Base-by-base conservation (phyloP, 2,113 vertebrate genomes). In the Platichthys flesus region DNA sequence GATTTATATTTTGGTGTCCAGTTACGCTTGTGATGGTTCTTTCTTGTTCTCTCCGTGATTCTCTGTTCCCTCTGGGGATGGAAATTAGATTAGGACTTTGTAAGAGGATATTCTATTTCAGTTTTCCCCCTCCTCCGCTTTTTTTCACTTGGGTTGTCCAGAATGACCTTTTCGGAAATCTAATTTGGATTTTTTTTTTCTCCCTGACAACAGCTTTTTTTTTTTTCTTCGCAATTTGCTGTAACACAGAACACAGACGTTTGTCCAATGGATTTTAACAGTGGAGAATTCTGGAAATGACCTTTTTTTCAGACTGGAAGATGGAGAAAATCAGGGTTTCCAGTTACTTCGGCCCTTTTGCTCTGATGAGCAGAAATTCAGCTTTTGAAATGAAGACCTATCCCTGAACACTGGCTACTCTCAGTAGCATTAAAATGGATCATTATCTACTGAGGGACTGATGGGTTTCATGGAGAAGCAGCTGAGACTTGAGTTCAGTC, bases 1-100 rank as follows among this genome's bases (percentile, higher is more conserved):
- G 94, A 95, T 95, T 94, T 95, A 92, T 94, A 94, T 95, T 95
- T 93, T 94, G 91, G 93, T 94, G 93, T 95, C 93, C 91, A 91
- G 89, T 93, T 94, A 91, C 92, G 85, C 90, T 92, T 90, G 90
- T 93, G 90, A 93, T 95, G 92, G 89, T 93, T 93, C 91, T 91
- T 85, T 93, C 90, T 92, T 88, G 88, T 91, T 89, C 81, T 93
- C 88, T 89, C 85, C 88, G 85, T 91, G 91, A 90, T 92, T 93
- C 90, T 90, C 86, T 93, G 89, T 91, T 72, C 88, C 90, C 81
- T 87, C 86, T 66, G 85, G 91, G 90, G 87, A 90, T 93, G 90
- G 88, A 94, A 92, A 94, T 95, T 94, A 94, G 92, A 94, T 94
- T 94, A 92, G 90, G 91, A 91, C 86, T 93, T 92, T 92, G 92